phyloP scores from a whole-genome alignment of 2,797 vertebrate species.

The Babyrousa celebensis region DNA sequence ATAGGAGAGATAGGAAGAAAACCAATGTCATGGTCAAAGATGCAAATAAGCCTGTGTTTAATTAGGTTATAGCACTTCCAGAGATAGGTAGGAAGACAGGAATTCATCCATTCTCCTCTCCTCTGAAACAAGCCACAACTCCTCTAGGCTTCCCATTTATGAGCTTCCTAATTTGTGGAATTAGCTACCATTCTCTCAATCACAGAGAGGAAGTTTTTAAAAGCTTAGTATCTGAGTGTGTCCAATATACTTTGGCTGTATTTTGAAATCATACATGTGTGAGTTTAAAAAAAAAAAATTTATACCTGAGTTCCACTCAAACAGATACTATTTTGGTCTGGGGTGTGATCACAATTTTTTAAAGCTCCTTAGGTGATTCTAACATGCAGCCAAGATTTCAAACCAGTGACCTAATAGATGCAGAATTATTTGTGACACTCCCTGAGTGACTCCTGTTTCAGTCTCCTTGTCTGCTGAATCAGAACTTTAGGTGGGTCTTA shows the following conservation, averaged over 20 bases:
- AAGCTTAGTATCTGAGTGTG: not conserved
- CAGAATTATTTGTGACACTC: not conserved
- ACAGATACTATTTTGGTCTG: not conserved
- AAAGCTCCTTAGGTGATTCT: conserved; percentile 8
- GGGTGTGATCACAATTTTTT: not conserved
- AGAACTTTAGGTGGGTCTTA: not conserved
- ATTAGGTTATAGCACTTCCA: not conserved
- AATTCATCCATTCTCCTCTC: not conserved
- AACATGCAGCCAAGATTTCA: not conserved
- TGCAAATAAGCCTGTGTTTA: not conserved
- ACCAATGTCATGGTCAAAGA: not conserved
- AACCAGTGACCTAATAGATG: not conserved
- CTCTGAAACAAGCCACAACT: not conserved
- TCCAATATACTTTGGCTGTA: not conserved
- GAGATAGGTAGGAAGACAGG: not conserved
- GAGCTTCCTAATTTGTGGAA: conserved; percentile 21
- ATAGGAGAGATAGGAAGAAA: not conserved
- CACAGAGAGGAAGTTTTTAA: not conserved
- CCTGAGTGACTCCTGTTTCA: not conserved
- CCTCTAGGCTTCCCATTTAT: not conserved
- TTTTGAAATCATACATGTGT: not conserved
- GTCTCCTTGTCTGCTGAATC: not conserved
- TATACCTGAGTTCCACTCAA: not conserved
- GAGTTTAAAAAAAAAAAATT: not conserved
- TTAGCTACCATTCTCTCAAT: conserved; percentile 21